These are phyloP conservation scores for Chirona hameri DNA, from an alignment of 2,888 invertebrate genomes.

Conservation along the genomic window DNA sequence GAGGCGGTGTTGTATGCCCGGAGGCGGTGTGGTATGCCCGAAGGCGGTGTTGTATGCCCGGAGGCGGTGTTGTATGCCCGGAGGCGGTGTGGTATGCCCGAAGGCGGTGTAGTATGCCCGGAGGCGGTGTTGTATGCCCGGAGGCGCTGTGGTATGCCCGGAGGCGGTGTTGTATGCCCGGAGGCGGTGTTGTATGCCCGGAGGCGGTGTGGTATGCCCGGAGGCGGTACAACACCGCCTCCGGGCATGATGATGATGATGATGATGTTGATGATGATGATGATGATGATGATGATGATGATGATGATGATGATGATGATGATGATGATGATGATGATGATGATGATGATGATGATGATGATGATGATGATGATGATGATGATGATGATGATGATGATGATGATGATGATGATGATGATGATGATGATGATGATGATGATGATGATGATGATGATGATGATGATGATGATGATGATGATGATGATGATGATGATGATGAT, in stretches of 20 bases:
- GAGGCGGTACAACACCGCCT: too few species aligned
- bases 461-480: constrained; percentile 22
- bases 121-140: too few species aligned
- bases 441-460: constrained; percentile 12
- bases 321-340: constrained; percentile 22
- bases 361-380: constrained; percentile 22
- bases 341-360: constrained; percentile 22
- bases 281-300: constrained; percentile 22
- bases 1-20: too few species aligned
- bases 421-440: constrained; percentile 22
- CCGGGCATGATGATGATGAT: neutral
- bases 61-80: too few species aligned
- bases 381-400: constrained; percentile 22
- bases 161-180: too few species aligned
- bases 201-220: too few species aligned
- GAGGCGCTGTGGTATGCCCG: too few species aligned
- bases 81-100: too few species aligned
- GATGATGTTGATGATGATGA: constrained; percentile 10
- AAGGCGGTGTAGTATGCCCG: too few species aligned
- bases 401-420: constrained; percentile 22
- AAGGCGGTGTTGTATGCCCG: too few species aligned
- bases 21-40: too few species aligned
- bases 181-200: too few species aligned
- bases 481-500: constrained; percentile 22
- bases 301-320: constrained; percentile 22